Base-by-base conservation (phyloP, 1,140 invertebrate species). In the Papilio polyxenes region DNA sequence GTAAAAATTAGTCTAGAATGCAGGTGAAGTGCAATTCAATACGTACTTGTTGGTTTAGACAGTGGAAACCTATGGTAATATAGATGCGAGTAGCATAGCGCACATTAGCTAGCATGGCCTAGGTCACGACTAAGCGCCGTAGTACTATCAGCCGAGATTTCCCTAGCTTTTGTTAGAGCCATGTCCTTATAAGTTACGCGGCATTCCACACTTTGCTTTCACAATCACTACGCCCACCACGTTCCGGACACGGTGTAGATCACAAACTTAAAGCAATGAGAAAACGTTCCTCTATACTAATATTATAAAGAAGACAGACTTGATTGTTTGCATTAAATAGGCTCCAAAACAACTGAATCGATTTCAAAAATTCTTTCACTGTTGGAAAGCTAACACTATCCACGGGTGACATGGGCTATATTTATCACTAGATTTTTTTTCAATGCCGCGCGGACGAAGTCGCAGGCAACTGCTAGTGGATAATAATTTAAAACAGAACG, bases 151-250 rank as follows among this genome's bases (percentile, higher is more conserved):
- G 75, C 15, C 75, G 75, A 77, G 75, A 56, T 77, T 77, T 77
- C 75, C 75, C 75, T 49, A 31, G 48, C 75, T 49, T 53, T 74
- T 74, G 72, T 37, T 53, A 20, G 44, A 75, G 6, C 44, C 13
- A 9, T 75, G 75, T 76, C 48, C 75, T 77, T 77, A 77, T 77
- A 77, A 20, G 49, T 75, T 49, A 17, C 13, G n/a, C 17, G 44
- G 75, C 75, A 53, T 77, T 56, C 75, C 75, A 20, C 20, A 10
- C 4, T 23, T 49, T 53, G 49, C 49, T 77, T 49, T 53, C 23
- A 31, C 75, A 20, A 37, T 77, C 49, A 51, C 49, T 53, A n/a
- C 48, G 75, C 23, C 49, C 20, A 23, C n/a, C 20, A 77, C 44
- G 48, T 51, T 56, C 13, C 13, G 3, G 13, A 31, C 11, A 15